phyloP scores from a whole-genome alignment of 1,140 invertebrate species.

The Dufourea novaeangliae region DNA sequence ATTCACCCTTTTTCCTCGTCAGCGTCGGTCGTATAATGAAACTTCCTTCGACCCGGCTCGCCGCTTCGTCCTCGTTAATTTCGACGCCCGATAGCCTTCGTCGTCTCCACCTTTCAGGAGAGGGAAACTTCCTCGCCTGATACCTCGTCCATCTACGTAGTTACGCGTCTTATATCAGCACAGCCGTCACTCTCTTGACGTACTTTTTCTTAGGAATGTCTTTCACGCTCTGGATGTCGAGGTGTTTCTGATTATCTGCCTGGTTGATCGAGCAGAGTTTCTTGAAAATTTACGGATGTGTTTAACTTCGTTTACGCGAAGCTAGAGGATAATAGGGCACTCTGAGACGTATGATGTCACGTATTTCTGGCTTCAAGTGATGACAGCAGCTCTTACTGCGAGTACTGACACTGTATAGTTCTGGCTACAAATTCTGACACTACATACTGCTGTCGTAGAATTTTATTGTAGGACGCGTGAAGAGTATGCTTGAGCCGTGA shows the following conservation, averaged over 20 bases:
- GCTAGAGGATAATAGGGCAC: too few species aligned
- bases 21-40: constrained; percentile 9
- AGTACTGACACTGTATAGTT: too few species aligned
- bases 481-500: too few species aligned
- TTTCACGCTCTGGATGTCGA: not conserved
- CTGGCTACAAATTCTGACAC: too few species aligned
- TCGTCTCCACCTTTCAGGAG: not conserved
- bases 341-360: too few species aligned
- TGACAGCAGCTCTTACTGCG: too few species aligned
- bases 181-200: not conserved
- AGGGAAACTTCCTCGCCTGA: not conserved
- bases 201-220: not conserved
- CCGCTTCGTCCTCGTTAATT: not conserved
- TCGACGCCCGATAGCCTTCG: not conserved
- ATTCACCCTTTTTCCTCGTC: constrained; percentile 40
- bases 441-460: too few species aligned
- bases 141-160: not conserved
- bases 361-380: too few species aligned
- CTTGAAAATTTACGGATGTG: too few species aligned
- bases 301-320: too few species aligned
- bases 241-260: not conserved
- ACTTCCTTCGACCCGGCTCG: not conserved
- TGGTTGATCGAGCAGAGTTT: too few species aligned
- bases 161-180: not conserved
- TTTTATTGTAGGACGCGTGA: too few species aligned